Evolutionary conservation across 1,140 invertebrate genomes (phyloP).

Genomic region (Eciton burchellii): DNA sequence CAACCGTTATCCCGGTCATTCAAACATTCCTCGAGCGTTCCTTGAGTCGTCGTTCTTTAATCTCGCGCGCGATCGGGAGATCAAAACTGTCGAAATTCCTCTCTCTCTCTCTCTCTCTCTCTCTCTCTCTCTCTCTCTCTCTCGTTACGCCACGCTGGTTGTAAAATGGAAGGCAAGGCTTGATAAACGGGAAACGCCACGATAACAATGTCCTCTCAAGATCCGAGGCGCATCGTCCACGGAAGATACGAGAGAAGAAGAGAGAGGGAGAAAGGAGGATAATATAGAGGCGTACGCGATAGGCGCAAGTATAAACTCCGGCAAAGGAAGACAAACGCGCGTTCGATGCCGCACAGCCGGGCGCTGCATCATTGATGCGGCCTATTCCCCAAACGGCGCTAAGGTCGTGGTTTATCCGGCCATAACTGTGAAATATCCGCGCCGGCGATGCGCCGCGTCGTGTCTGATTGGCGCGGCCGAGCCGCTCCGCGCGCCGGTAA

Average conservation of each 20-base stretch:
- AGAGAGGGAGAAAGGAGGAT: constrained; percentile 38
- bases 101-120: background rate
- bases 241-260: background rate
- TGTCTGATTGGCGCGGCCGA: constrained; percentile 79
- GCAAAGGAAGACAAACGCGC: constrained; percentile 83
- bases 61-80: background rate
- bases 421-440: constrained; percentile 84
- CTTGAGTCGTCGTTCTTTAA: background rate
- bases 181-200: background rate
- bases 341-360: constrained; percentile 78
- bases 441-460: constrained; percentile 71
- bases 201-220: background rate
- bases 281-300: constrained; percentile 70
- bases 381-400: constrained; percentile 83
- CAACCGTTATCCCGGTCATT: background rate
- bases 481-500: constrained; percentile 75
- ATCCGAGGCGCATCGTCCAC: constrained; percentile 13
- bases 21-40: too few relatives aligned
- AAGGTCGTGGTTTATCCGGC: constrained; percentile 83
- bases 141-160: too few relatives aligned
- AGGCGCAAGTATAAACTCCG: constrained; percentile 80
- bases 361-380: constrained; percentile 84
- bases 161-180: too few relatives aligned
- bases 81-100: background rate
- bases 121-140: too few relatives aligned